Conservation (phyloP, 2,888 invertebrate species). For the Rugalucina vietnamica region DNA sequence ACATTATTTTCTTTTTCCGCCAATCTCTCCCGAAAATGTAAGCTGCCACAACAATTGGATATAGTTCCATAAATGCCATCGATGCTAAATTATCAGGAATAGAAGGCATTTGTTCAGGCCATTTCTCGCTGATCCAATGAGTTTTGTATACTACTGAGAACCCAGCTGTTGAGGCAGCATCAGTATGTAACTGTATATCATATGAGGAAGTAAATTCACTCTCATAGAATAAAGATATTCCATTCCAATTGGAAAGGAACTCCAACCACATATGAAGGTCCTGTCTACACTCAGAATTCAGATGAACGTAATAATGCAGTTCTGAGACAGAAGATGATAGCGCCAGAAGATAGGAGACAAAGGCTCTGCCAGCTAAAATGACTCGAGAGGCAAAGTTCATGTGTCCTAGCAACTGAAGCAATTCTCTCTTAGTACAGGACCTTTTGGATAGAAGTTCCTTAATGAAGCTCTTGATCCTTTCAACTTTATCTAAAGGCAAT, state of each 20-base stretch:
- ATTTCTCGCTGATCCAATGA: slow-evolving; percentile 31
- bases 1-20: slow-evolving; percentile 17
- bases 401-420: slow-evolving; percentile 28
- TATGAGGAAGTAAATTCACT: background rate
- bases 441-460: background rate
- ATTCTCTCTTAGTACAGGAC: slow-evolving; percentile 8
- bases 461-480: background rate
- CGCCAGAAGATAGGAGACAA: background rate
- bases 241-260: slow-evolving; percentile 34
- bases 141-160: slow-evolving; percentile 30
- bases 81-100: background rate
- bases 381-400: slow-evolving; percentile 35
- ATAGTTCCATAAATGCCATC: slow-evolving; percentile 37
- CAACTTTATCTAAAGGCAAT: background rate
- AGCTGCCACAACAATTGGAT: slow-evolving; percentile 40
- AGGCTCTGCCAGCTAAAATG: slow-evolving; percentile 23
- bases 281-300: slow-evolving; percentile 3
- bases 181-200: slow-evolving; percentile 25
- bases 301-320: slow-evolving; percentile 23
- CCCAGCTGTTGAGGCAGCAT: slow-evolving; percentile 28
- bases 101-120: slow-evolving; percentile 16
- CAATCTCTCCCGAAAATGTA: slow-evolving; percentile 12
- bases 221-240: slow-evolving; percentile 17
- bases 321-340: slow-evolving; percentile 24
- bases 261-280: slow-evolving; percentile 31